Conservation (phyloP, 2,888 invertebrate genomes). For the Embidobia sp. region DNA sequence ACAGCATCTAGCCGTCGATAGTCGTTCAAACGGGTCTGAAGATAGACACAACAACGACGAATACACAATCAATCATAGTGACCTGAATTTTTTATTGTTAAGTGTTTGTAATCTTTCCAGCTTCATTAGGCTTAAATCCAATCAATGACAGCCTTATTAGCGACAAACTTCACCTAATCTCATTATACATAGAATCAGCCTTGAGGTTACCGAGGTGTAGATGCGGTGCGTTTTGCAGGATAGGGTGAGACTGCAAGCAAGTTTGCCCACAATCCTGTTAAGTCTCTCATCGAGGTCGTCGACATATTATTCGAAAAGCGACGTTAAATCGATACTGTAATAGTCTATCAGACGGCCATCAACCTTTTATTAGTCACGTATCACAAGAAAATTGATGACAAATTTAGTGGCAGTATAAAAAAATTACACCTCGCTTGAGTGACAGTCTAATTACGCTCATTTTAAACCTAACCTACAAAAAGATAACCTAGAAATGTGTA, state of each 20-base stretch:
- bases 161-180: slow-evolving; percentile 75
- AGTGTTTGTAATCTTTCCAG: slow-evolving; percentile 53
- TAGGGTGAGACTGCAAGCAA: slow-evolving; percentile 49
- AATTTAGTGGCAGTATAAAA: no score
- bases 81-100: slow-evolving; percentile 37
- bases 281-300: slow-evolving; percentile 60
- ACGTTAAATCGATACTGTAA: slow-evolving; percentile 63
- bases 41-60: background rate
- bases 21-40: no score
- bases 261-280: slow-evolving; percentile 59
- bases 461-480: no score
- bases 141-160: slow-evolving; percentile 75
- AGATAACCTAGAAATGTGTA: no score
- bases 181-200: slow-evolving; percentile 70
- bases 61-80: slow-evolving; percentile 18
- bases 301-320: slow-evolving; percentile 65
- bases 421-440: no score
- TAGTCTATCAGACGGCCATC: slow-evolving; percentile 53
- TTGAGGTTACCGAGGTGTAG: slow-evolving; percentile 58
- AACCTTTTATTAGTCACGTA: slow-evolving; percentile 38
- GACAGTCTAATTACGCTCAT: no score
- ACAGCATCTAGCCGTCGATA: no score
- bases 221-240: slow-evolving; percentile 45
- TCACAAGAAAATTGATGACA: slow-evolving; percentile 39
- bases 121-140: slow-evolving; percentile 67